A percentile compares a stretch with the other conserved stretches of the same genome.
Evolutionary conservation across 1,140 invertebrate genomes (phyloP).

Genomic region (Drosophila nigrodunni): DNA sequence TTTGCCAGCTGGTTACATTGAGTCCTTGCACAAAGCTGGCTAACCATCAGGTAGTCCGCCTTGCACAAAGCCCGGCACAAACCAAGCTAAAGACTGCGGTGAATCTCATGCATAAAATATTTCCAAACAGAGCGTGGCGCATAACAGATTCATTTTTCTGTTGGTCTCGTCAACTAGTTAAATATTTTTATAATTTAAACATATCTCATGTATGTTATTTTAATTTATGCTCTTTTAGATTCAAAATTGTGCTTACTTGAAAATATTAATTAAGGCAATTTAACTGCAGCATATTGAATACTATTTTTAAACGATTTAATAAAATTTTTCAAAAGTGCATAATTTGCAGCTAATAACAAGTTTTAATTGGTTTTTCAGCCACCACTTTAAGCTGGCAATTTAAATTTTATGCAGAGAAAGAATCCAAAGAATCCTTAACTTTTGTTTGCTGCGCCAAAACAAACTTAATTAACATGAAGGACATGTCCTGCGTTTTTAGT

Average conservation of each 20-base stretch:
- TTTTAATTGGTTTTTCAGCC: constrained; percentile 55
- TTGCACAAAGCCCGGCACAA: not conserved
- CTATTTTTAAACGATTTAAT: not conserved
- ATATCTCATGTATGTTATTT: too few species aligned
- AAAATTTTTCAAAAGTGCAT: not conserved
- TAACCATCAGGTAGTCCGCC: not conserved
- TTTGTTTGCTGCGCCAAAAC: constrained; percentile 19
- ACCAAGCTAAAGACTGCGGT: not conserved
- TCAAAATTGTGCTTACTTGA: too few species aligned
- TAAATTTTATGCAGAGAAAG: not conserved
- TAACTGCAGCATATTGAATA: not conserved
- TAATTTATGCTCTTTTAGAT: too few species aligned
- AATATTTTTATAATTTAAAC: constrained; percentile 4
- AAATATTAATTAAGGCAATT: not conserved
- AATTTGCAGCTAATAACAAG: constrained; percentile 17
- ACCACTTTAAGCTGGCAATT: constrained; percentile 19
- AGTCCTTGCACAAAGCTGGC: not conserved
- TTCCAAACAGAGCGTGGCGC: not conserved
- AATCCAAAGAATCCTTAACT: not conserved
- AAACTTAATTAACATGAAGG: constrained; percentile 56
- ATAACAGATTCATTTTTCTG: not conserved
- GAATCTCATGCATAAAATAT: constrained; percentile 1
- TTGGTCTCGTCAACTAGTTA: not conserved
- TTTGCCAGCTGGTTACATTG: not conserved
- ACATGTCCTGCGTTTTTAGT: constrained; percentile 1